phyloP scores from a whole-genome alignment of 2,113 vertebrate species.

The Heloderma charlesbogerti region DNA sequence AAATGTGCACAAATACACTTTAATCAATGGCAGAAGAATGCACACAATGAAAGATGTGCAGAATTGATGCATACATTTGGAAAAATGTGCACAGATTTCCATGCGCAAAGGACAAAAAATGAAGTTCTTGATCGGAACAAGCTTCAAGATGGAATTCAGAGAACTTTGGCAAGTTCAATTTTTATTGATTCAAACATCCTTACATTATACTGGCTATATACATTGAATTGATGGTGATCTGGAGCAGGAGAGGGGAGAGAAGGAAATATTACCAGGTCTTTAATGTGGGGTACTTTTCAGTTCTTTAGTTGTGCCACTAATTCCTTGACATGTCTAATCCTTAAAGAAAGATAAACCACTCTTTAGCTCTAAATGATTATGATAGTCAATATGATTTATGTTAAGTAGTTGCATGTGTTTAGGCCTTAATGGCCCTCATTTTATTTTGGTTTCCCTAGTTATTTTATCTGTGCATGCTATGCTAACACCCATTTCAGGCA shows the following conservation, averaged over 20 bases:
- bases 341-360: background rate
- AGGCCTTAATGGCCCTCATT: background rate
- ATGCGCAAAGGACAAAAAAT: too few species aligned
- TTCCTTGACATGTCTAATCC: slow-evolving; percentile 2
- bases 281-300: background rate
- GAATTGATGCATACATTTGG: too few species aligned
- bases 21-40: too few species aligned
- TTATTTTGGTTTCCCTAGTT: background rate
- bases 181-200: too few species aligned
- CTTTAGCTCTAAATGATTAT: background rate
- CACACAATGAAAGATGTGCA: too few species aligned
- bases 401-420: background rate
- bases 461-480: background rate
- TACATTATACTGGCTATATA: background rate
- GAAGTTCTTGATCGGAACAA: too few species aligned
- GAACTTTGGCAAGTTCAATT: too few species aligned
- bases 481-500: background rate
- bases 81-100: too few species aligned
- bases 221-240: accelerated
- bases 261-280: background rate
- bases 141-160: too few species aligned
- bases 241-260: background rate
- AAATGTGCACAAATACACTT: too few species aligned
- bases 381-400: slow-evolving; percentile 10
- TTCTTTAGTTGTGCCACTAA: background rate